These are phyloP conservation scores for Brachionus calyciflorus DNA, from an alignment of 1,140 invertebrate species.

Conservation along the genomic window DNA sequence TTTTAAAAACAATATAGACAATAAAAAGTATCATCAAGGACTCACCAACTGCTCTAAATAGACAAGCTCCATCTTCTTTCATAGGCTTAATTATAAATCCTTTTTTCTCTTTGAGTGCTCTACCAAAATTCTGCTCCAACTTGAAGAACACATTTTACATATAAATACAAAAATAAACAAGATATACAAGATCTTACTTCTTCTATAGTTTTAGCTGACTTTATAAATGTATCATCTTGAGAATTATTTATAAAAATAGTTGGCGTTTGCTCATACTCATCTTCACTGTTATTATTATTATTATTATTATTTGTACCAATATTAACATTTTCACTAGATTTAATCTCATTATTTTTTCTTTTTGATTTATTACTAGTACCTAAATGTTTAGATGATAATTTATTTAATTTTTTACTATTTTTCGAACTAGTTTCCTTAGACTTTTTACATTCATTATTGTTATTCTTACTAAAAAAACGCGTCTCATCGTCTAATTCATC, in stretches of 20 bases:
- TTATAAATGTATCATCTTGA: constrained; percentile 10
- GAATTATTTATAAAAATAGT: background rate
- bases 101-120: constrained; percentile 59
- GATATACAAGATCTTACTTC: background rate
- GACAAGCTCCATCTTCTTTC: constrained; percentile 85
- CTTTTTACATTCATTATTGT: constrained; percentile 16
- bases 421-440: no score
- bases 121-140: constrained; percentile 61
- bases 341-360: constrained; percentile 26
- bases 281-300: constrained; percentile 45
- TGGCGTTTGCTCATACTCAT: constrained; percentile 34
- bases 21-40: constrained; percentile 4
- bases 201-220: constrained; percentile 6
- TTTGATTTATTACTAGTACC: background rate
- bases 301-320: background rate
- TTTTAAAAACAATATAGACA: background rate
- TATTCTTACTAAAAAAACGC: background rate
- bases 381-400: background rate
- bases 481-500: constrained; percentile 9
- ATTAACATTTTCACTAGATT: no score
- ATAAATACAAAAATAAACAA: background rate
- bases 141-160: constrained; percentile 50
- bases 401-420: background rate
- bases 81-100: constrained; percentile 82
- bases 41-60: constrained; percentile 77